A percentile compares a stretch with the other conserved stretches of the same genome.
Conservation (phyloP, 2,113 vertebrate species). For the Paracanthobrama guichenoti region DNA sequence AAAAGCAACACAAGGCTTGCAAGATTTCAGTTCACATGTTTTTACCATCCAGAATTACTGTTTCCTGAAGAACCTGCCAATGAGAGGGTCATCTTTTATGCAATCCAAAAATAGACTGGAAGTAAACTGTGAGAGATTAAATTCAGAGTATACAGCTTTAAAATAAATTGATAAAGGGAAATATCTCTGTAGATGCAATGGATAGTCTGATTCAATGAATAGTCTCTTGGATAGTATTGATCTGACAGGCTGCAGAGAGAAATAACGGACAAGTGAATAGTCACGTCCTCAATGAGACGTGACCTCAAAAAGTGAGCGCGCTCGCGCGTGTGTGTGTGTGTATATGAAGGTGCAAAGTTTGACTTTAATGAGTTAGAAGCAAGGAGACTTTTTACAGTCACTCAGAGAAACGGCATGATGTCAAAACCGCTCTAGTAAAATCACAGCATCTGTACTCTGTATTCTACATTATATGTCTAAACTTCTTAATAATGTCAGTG, state of each 20-base stretch:
- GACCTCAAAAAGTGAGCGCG: too few species aligned
- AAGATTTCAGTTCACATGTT: background rate
- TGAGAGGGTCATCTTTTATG: background rate
- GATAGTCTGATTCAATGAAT: background rate
- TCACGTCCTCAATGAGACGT: background rate
- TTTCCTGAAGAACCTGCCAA: background rate
- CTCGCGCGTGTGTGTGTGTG: too few species aligned
- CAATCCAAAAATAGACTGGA: background rate
- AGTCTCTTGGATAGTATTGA: conserved; percentile 20
- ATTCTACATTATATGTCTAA: background rate
- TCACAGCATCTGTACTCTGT: background rate
- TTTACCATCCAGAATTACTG: background rate
- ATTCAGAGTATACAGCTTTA: background rate
- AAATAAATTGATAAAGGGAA: background rate
- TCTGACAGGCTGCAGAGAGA: background rate
- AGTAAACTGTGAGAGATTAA: conserved; percentile 1
- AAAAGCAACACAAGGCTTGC: background rate
- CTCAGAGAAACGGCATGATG: background rate
- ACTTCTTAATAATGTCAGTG: conserved; percentile 13
- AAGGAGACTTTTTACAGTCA: background rate
- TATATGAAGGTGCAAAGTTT: background rate
- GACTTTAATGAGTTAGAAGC: background rate
- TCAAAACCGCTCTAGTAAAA: background rate
- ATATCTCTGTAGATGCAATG: background rate
- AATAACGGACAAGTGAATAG: background rate